Conservation (phyloP, 2,888 invertebrate species). For the Oasisia sp. region DNA sequence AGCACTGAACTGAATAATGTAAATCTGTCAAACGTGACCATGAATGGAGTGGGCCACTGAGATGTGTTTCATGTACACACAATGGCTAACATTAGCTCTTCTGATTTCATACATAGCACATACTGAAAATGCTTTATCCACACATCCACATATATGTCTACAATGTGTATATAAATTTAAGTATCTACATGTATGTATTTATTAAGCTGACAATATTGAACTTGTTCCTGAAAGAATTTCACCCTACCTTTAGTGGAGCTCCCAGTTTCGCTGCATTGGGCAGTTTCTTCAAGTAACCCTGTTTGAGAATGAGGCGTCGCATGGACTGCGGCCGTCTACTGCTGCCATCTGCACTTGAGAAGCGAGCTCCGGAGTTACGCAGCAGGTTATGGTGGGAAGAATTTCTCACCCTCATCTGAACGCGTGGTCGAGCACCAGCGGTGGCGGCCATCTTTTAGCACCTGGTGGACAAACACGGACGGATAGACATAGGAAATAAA, state of each 20-base stretch:
- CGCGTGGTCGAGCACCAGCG: not conserved
- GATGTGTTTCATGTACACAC: too few species aligned
- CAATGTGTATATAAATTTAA: not conserved
- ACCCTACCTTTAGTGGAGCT: slow-evolving; percentile 36
- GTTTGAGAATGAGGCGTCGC: slow-evolving; percentile 50
- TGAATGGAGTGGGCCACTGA: too few species aligned
- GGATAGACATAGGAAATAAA: not conserved
- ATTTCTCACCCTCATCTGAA: not conserved
- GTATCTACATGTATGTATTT: too few species aligned
- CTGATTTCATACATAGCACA: too few species aligned
- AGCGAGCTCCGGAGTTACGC: not conserved
- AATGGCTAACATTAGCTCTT: too few species aligned
- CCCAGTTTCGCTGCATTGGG: slow-evolving; percentile 40
- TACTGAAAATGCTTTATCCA: too few species aligned
- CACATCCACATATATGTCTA: too few species aligned
- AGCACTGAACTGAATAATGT: too few species aligned
- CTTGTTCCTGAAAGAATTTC: not conserved
- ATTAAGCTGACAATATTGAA: too few species aligned
- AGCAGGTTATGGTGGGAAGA: not conserved
- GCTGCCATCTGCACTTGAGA: not conserved
- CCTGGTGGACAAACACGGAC: not conserved
- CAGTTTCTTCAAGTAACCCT: slow-evolving; percentile 58
- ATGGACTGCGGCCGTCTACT: slow-evolving; percentile 30
- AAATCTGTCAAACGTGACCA: too few species aligned
- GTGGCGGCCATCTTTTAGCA: not conserved